Base-by-base conservation (phyloP, 2,113 vertebrate genomes). In the Climacteris rufus region DNA sequence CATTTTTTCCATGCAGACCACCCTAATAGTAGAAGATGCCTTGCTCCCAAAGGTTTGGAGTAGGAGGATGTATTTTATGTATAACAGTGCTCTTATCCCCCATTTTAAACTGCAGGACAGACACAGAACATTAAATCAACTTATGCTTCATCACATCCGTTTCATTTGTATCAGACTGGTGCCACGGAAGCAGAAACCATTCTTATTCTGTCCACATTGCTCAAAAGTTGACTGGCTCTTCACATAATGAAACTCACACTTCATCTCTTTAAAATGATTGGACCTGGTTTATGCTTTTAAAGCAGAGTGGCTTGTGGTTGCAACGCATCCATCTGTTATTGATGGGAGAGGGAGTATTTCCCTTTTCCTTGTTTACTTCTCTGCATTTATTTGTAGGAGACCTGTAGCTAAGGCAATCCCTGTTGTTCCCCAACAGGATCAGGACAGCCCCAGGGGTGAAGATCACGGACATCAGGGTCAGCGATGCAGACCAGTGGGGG, bases 391-490 rank as follows among this genome's bases (percentile, higher is more conserved):
- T 25, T 75, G 10, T 10, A 13, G n/a, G n/a, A n/a, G 44, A 8
- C 20, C 37, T 52, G 21, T 22, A 9, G 17, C 37, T 77, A 8
- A 93, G 42, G 42, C 40, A 47, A 3, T 47, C 3, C 30, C 37
- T 83, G 44, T 40, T 83, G 72, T 60, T 68, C 20, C 82, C 70
- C 93, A 3, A 17, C 98, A 99, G 99, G 95, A 98, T 99, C 86
- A 98, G 98, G 98, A 99, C 99, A 4, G 98, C 98, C 4, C 96
- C 98, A 0, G 99, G 99, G 1, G 98, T 99, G 98, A 98, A 94
- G 97, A 98, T 99, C 64, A 64, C 94, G 35, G 97, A 98, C 4
- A 98, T 99, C 96, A 98, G 99, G 57, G 98, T 99, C 47, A 99
- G 98, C 25, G 98, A 98, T 24, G 97, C 98, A 2, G 98, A 98